Base-by-base conservation (phyloP, 2,113 vertebrate species). In the Oncorhynchus clarkii region DNA sequence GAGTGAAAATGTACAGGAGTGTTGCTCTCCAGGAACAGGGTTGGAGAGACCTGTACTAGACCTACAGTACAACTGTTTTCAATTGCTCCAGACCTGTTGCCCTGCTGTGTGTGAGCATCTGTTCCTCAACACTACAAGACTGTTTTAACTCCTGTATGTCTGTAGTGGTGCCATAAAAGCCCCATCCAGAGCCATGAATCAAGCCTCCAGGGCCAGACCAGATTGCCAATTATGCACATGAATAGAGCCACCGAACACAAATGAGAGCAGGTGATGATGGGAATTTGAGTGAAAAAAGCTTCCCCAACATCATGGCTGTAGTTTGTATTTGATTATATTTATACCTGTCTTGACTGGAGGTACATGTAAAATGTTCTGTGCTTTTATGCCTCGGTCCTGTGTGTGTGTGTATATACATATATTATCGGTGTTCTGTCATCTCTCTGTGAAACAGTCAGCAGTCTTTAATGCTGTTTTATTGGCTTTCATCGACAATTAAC, bases 141-240 rank as follows among this genome's bases (percentile, higher is more conserved):
- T 75, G 76, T 81, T 81, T 76, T 80, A 74, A 85, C 82, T 77
- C 77, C 72, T 54, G 51, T 54, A 84, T 80, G 20, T 85, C 85
- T 88, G 86, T 81, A 72, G 69, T 64, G 14, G 74, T 59, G 9
- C 70, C 78, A 79, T 85, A 80, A 87, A 87, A 22, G 66, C 72
- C 70, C 79, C 75, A 81, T 81, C 39, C 9, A 9, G 85, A 86
- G 77, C 48, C 24, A 66, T 67, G 78, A 88, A 88, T 29, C 67
- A 82, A 78, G 72, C 82, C 80, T 86, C 79, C 74, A 83, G 87
- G 81, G 82, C 69, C 26, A 45, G 39, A 75, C 71, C 85, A 45
- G 39, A 45, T 45, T 45, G 39, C 59, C 84, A 85, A 83, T 89
- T 85, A 85, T 73, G 77, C 74, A 81, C 75, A 79, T 84, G 78